Percentiles rank a stretch among this genome's conserved stretches.
phyloP scores from a whole-genome alignment of 2,888 invertebrate species.

The Plusia festucae region DNA sequence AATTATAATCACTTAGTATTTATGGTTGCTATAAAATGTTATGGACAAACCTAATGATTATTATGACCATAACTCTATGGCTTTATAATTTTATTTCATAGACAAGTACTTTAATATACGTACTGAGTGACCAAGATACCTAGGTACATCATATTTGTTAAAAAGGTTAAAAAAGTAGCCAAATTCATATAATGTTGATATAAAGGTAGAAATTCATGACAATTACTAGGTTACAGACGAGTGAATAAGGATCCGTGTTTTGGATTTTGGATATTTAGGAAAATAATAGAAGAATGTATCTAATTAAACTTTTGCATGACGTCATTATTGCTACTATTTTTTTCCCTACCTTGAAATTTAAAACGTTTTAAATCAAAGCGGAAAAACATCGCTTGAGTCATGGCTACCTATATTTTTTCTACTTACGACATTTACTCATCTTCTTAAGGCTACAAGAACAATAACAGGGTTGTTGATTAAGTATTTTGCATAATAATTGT shows the following conservation, averaged over 20 bases:
- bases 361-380: too few species aligned
- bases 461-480: constrained; percentile 32
- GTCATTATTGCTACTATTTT: too few species aligned
- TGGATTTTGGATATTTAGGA: too few species aligned
- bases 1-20: constrained; percentile 18
- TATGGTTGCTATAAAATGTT: constrained; percentile 17
- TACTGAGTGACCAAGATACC: neutral
- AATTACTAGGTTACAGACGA: too few species aligned
- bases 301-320: too few species aligned
- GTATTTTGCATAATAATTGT: constrained; percentile 32
- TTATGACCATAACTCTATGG: neutral
- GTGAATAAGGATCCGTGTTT: too few species aligned
- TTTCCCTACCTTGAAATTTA: too few species aligned
- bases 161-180: too few species aligned
- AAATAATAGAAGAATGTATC: too few species aligned
- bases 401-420: constrained; percentile 3
- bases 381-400: constrained; percentile 13
- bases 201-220: too few species aligned
- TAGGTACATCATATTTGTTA: too few species aligned
- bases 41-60: constrained; percentile 8
- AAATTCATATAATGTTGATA: too few species aligned
- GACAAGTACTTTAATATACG: neutral
- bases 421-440: constrained; percentile 3
- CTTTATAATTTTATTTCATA: neutral
- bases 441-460: constrained; percentile 9